phyloP scores from a whole-genome alignment of 2,797 vertebrate species.

The Clarias laeviceps region DNA sequence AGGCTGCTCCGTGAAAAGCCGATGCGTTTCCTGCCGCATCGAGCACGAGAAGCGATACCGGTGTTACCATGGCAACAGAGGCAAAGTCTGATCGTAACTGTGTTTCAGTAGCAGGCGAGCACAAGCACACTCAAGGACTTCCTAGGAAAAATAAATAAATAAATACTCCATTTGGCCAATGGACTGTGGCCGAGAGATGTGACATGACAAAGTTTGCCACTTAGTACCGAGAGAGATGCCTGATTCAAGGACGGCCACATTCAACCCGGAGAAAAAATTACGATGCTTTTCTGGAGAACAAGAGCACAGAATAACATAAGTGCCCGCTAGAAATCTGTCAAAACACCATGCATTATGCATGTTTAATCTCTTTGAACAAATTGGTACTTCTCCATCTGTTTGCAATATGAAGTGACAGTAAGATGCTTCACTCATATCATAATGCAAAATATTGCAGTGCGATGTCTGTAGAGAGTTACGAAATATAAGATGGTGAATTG shows the following conservation, averaged over 20 bases:
- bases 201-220: constrained; percentile 61
- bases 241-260: constrained; percentile 42
- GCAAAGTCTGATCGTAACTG: constrained; percentile 67
- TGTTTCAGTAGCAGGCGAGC: constrained; percentile 62
- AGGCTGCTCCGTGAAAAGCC: constrained; percentile 9
- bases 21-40: constrained; percentile 59
- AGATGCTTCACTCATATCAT: constrained; percentile 10
- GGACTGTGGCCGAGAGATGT: constrained; percentile 64
- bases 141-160: constrained; percentile 22
- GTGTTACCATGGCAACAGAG: constrained; percentile 69
- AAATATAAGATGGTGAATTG: no score
- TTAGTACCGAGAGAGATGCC: constrained; percentile 52
- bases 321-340: constrained; percentile 6
- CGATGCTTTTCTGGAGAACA: background rate
- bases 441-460: background rate
- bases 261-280: constrained; percentile 18
- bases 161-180: constrained; percentile 67
- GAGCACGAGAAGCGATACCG: constrained; percentile 60
- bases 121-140: constrained; percentile 65
- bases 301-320: constrained; percentile 23
- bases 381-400: constrained; percentile 29
- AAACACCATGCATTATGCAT: constrained; percentile 30
- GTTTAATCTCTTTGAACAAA: constrained; percentile 40
- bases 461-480: background rate
- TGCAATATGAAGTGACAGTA: constrained; percentile 5